These are phyloP conservation scores for Paelopatides confundens DNA, from an alignment of 53 echinoderm and acorn worm genomes.

Conservation along the genomic window DNA sequence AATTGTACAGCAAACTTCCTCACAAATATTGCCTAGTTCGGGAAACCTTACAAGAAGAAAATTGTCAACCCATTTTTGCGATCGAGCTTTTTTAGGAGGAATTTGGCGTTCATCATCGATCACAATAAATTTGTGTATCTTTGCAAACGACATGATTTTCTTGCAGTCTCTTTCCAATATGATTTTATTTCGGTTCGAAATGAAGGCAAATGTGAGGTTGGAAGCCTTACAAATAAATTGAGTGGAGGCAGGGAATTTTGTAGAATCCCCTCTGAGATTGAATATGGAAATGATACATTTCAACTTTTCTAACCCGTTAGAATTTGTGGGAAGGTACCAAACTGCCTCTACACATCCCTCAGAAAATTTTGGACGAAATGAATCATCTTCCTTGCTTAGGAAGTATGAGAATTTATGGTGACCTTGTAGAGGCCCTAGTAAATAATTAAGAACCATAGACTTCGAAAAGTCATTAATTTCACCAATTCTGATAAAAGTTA, in stretches of 20 bases:
- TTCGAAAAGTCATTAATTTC: neutral
- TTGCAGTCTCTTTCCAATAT: neutral
- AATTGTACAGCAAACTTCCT: too few species aligned
- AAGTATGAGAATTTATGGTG: neutral
- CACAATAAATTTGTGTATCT: neutral
- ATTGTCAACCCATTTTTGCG: too few species aligned
- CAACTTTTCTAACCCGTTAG: neutral
- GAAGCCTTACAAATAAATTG: neutral
- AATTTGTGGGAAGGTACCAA: slow-evolving; percentile 3
- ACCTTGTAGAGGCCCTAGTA: slow-evolving; percentile 13
- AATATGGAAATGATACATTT: neutral
- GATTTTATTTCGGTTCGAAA: neutral
- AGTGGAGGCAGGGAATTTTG: neutral
- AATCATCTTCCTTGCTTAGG: neutral
- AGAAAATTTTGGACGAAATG: neutral
- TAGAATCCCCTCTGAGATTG: neutral
- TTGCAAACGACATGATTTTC: neutral
- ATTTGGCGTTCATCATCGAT: neutral
- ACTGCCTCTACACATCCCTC: neutral
- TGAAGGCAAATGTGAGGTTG: neutral
- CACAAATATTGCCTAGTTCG: too few species aligned
- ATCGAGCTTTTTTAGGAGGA: neutral
- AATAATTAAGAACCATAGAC: neutral
- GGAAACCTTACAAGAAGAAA: too few species aligned
- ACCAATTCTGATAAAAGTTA: neutral